Base-by-base conservation (phyloP, 1,140 invertebrate genomes). In the Heterodera schachtii region DNA sequence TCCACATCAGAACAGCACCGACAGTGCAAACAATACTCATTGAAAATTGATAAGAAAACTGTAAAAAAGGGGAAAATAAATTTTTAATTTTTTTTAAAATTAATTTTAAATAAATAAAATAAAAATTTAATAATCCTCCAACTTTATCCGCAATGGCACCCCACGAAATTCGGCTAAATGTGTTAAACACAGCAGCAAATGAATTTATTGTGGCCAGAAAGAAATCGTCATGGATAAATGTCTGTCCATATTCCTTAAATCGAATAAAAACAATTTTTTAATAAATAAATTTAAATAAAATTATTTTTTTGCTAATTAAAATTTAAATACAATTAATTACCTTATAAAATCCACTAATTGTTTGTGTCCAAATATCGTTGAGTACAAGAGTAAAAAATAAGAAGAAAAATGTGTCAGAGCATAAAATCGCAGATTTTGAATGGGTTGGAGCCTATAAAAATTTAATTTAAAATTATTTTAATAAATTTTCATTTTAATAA, bases 171-270 rank as follows among this genome's bases (percentile, higher is more conserved):
- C 87, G 77, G 69, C 84, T 84, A 19, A 86, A 47, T 66, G 84
- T 86, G 77, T 87, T 87, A 19, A 80, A 80, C 11, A 79, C 78
- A 67, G 86, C 83, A 13, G 85, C 86, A 66, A 87, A 83, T 19
- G 86, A 88, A 46, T 84, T 88, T 19, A 87, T 85, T 43, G 87
- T 86, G 6, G 86, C 84, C 31, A 87, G 64, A 64, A 87, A 87
- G 43, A 83, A 82, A 57, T 87, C 86, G 75, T 87, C 79, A 3
- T 84, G 71, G 46, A 87, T 87, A 78, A 87, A 87, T 64, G 81
- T 82, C 70, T 86, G 85, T n/a, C 84, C 86, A 64, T 79, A 87
- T 13, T 86, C 85, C 79, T 86, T 78, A 69, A 69, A 87, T 79
- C 43, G 31, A 31, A 31, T 0, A 31, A 31, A 31, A 31, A 57